Conservation (phyloP, 2,888 invertebrate species). For the Anodontia alba region DNA sequence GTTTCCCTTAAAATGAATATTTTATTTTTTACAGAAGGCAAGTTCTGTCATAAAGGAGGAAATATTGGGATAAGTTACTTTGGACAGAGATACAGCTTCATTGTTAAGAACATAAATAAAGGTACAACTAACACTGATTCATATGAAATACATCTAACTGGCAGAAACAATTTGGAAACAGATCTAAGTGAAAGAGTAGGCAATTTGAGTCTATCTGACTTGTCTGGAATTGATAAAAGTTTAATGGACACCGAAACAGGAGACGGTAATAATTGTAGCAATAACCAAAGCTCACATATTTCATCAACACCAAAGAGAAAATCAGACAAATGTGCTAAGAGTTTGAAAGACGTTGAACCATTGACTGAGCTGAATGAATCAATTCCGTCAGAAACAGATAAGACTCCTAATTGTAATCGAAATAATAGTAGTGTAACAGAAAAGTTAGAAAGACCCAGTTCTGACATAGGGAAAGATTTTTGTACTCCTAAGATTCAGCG, state of each 20-base stretch:
- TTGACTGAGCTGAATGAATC: background rate
- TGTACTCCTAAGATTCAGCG: slow-evolving; percentile 32
- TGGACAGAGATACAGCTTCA: slow-evolving; percentile 71
- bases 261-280: background rate
- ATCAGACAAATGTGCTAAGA: background rate
- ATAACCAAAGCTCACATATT: background rate
- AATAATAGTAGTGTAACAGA: slow-evolving; percentile 1
- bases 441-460: slow-evolving; percentile 9
- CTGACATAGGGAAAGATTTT: slow-evolving; percentile 6
- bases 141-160: slow-evolving; percentile 1
- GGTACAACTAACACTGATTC: background rate
- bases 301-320: slow-evolving; percentile 26
- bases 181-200: slow-evolving; percentile 42
- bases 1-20: too few relatives aligned
- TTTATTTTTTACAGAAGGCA: slow-evolving; percentile 64
- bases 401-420: slow-evolving; percentile 8
- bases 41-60: slow-evolving; percentile 58
- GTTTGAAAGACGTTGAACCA: background rate
- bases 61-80: slow-evolving; percentile 63
- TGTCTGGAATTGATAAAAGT: slow-evolving; percentile 11
- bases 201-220: slow-evolving; percentile 44
- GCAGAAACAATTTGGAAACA: background rate
- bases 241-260: background rate
- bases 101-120: slow-evolving; percentile 42
- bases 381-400: background rate